Evolutionary conservation across 2,797 vertebrate species (phyloP).

Genomic region (Perodicticus potto): DNA sequence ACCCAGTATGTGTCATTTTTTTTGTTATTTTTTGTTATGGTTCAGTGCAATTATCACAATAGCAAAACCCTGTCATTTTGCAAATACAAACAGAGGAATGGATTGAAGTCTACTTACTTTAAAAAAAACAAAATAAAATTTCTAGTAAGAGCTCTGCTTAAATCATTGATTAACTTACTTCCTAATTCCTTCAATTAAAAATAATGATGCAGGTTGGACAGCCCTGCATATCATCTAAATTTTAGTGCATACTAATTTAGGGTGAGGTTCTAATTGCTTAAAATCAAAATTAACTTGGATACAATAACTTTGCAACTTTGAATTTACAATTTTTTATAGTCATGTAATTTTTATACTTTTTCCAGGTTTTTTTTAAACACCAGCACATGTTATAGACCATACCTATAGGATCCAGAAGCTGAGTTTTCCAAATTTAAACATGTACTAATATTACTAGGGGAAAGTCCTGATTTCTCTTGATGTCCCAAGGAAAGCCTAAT

Average conservation of each 20-base stretch:
- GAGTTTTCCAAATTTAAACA: slow-evolving; percentile 41
- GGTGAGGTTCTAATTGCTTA: not conserved
- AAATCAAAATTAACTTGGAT: slow-evolving; percentile 24
- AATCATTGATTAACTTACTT: slow-evolving; percentile 17
- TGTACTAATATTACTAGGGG: not conserved
- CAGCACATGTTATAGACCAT: not conserved
- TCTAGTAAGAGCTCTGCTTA: not conserved
- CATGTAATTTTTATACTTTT: not conserved
- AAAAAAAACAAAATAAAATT: slow-evolving; percentile 36
- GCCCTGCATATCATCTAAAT: not conserved
- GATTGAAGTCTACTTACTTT: slow-evolving; percentile 11
- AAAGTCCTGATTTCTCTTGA: not conserved
- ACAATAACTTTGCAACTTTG: not conserved
- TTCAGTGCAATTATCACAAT: slow-evolving; percentile 29
- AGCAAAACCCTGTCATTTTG: not conserved
- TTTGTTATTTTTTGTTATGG: slow-evolving; percentile 63
- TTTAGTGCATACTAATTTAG: not conserved
- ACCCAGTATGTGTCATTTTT: slow-evolving; percentile 76
- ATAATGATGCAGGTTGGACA: not conserved
- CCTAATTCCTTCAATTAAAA: not conserved
- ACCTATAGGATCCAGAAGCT: slow-evolving; percentile 21
- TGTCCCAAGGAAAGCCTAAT: not conserved
- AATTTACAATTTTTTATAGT: slow-evolving; percentile 21
- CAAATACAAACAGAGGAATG: not conserved
- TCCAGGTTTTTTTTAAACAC: slow-evolving; percentile 8